These are phyloP conservation scores for Erannis defoliaria DNA, from an alignment of 2,888 invertebrate genomes.

Conservation along the genomic window DNA sequence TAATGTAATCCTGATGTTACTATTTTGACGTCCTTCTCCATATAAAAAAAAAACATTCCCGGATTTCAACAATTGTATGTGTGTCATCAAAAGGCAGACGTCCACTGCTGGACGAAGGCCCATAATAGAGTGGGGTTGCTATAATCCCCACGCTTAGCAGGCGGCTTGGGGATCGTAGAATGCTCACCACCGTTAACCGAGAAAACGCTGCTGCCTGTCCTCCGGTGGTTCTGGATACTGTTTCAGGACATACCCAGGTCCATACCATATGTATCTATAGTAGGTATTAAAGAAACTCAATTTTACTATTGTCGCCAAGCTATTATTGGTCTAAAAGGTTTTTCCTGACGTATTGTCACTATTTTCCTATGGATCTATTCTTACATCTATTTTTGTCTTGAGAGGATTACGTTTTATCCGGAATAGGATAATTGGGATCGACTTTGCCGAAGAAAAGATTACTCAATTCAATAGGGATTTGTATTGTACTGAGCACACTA, in stretches of 20 bases:
- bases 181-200: no score
- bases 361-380: constrained; percentile 3
- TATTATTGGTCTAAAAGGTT: background rate
- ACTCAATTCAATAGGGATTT: constrained; percentile 12
- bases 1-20: no score
- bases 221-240: no score
- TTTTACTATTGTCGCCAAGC: background rate
- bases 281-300: background rate
- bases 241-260: no score
- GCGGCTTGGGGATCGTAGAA: no score
- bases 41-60: background rate
- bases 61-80: background rate
- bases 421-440: constrained; percentile 23
- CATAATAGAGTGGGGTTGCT: no score
- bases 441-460: constrained; percentile 17
- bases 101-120: no score
- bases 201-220: no score
- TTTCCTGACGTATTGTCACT: background rate
- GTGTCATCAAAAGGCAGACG: no score
- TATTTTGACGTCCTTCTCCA: no score
- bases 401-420: constrained; percentile 15
- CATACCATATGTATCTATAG: no score
- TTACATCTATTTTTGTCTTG: constrained; percentile 10
- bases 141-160: no score
- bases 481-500: constrained; percentile 3